Base-by-base conservation (phyloP, 1,140 invertebrate species). In the Trichonephila clavata region DNA sequence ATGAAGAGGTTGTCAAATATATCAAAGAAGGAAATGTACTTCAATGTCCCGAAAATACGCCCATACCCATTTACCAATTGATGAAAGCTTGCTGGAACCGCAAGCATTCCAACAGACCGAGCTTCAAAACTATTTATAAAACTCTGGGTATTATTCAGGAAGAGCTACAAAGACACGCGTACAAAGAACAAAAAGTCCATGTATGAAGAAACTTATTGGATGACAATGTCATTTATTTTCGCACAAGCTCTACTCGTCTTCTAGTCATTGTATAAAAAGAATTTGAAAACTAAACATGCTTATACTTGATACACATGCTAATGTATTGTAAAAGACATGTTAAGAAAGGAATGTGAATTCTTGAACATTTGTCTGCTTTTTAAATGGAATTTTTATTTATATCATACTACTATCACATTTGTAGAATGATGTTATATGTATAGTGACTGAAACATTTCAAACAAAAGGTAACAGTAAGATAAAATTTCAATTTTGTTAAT, bases 51-150 rank as follows among this genome's bases (percentile, higher is more conserved):
- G 98, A 99, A 90, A 98, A 98, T 95, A 99, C 98, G 32, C 98
- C 98, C 0, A 96, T 97, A 24, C 97, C 97, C 77, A 96, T 99
- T 24, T 99, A 99, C 96, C 97, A 98, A 68, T 95, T 99, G 1
- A 99, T 99, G 98, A 97, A 97, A 95, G 97, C 97, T 90, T 99
- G 98, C 95, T 99, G 99, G 98, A 98, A 98, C 95, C 97, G 97
- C 94, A 98, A 98, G 95, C 98, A 98, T 0, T 96, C 96, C 59
- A 97, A 97, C 94, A 96, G 99, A 93, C 98, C 98, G 0, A 97
- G 97, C 95, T 99, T 95, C 32, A 94, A 95, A 77, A 93, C 80
- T 60, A 93, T 94, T 63, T 84, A 59, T n/a, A 94, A 94, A 81
- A 94, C 94, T n/a, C 63, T 95, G n/a, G 91, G 94, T 24, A 77